Evolutionary conservation across 1,140 invertebrate species (phyloP), one percentile per base, ranked within the genome.

Genomic region (Caenorhabditis latens): DNA sequence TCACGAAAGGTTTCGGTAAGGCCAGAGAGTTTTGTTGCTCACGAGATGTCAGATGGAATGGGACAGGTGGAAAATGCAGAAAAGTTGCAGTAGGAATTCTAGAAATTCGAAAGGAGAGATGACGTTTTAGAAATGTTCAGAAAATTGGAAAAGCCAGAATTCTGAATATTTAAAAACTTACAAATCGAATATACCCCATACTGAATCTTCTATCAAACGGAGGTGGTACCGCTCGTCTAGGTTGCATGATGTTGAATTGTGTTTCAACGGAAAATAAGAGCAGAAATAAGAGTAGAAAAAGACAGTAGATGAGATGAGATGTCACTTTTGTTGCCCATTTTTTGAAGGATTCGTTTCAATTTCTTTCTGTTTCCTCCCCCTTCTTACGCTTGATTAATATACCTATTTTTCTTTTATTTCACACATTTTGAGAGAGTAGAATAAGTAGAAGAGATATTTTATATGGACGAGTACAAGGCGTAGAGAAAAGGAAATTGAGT

Each of bases 301-400:
- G 9, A 21, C 2, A 13, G 24, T 13, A 32, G 7, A 32, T 21
- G 24, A 32, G 32, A 13, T 19, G n/a, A 63, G 61, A 63, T 63
- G 61, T 63, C 61, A 63, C 24, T 63, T 40, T 63, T 32, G 16
- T 63, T 24, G 8, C 57, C n/a, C 57, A 8, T 58, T 21, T 58
- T 58, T 58, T 58, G 57, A 58, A 8, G 19, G n/a, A 58, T 58
- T 58, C 14, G n/a, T 58, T 58, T 32, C 8, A 19, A 58, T 58
- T 61, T 21, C 8, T 32, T 32, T 32, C 32, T 32, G 32, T 32
- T 32, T 32, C 32, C 32, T 32, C 32, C 32, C 32, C n/a, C n/a
- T 58, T n/a, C 57, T 58, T 58, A 63, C 61, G 61, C 61, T 63
- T 63, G 61, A 63, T 63, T 63, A 63, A 63, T 63, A 40, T 32